Evolutionary conservation across 2,797 vertebrate species (phyloP).

Genomic region (Pterois miles): DNA sequence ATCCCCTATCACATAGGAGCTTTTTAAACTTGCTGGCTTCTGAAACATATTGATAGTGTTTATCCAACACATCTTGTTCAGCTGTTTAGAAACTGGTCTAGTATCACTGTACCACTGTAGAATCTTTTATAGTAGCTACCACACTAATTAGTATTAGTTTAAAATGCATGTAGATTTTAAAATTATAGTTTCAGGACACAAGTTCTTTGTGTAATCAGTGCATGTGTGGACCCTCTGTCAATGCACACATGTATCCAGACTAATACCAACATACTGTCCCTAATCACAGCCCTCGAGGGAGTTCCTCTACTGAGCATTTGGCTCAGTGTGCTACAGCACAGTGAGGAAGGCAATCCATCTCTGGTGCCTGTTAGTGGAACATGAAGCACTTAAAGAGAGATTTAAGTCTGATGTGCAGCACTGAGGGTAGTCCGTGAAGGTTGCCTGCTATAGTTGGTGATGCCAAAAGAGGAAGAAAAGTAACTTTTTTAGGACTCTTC

Average conservation of each 20-base stretch:
- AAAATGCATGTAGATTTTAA: not conserved
- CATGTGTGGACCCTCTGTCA: conserved; percentile 26
- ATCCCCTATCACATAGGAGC: not conserved
- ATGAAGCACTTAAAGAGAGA: conserved; percentile 3
- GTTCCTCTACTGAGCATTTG: conserved; percentile 24
- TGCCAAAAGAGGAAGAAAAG: not conserved
- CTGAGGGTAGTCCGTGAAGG: not conserved
- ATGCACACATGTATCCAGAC: conserved; percentile 21
- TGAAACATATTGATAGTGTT: not conserved
- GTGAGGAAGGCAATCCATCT: not conserved
- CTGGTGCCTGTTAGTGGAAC: conserved; percentile 15
- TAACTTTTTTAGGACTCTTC: not conserved
- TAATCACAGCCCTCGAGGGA: conserved; percentile 45
- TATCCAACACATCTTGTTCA: not conserved
- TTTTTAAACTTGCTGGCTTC: not conserved
- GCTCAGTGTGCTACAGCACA: conserved; percentile 16
- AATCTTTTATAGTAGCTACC: not conserved
- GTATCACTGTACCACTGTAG: not conserved
- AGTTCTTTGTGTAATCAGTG: conserved; percentile 7
- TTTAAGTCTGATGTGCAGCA: conserved; percentile 1
- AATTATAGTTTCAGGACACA: not conserved
- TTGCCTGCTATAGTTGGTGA: not conserved
- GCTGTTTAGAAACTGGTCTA: not conserved
- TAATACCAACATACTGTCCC: conserved; percentile 33
- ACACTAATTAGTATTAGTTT: not conserved